A percentile compares a stretch with the other conserved stretches of the same genome.
phyloP scores from a whole-genome alignment of 2,888 invertebrate species.

The Eupithecia tripunctaria region DNA sequence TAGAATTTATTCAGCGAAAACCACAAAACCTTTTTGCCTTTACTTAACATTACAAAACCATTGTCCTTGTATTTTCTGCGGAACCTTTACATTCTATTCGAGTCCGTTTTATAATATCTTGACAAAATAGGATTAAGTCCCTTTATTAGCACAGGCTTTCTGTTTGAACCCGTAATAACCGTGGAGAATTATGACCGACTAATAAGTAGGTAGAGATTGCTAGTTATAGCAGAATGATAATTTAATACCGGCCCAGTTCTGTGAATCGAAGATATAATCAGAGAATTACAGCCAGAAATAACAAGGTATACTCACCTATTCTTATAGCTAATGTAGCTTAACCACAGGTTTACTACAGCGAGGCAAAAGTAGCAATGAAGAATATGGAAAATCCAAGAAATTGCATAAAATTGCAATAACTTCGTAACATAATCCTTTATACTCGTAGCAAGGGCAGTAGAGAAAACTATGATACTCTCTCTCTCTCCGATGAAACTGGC shows the following conservation, averaged over 20 bases:
- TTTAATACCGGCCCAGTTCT: constrained; percentile 13
- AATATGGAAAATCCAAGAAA: not conserved
- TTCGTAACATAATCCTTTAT: not conserved
- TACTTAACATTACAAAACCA: constrained; percentile 35
- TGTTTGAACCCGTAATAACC: constrained; percentile 42
- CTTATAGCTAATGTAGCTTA: not conserved
- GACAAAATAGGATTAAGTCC: constrained; percentile 48
- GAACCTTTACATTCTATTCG: constrained; percentile 45
- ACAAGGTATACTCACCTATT: not conserved
- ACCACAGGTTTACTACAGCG: not conserved
- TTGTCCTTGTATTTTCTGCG: constrained; percentile 40
- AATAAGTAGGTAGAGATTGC: constrained; percentile 38
- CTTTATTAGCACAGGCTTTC: constrained; percentile 48
- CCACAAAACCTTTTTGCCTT: constrained; percentile 19
- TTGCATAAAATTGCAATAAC: not conserved
- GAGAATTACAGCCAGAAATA: not conserved
- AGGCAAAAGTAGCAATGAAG: not conserved
- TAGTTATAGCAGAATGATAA: constrained; percentile 15
- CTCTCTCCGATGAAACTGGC: too few species aligned
- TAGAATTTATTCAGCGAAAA: constrained; percentile 24
- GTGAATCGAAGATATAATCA: constrained; percentile 5
- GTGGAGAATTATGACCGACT: constrained; percentile 39
- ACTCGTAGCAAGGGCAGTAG: too few species aligned
- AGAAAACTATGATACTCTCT: too few species aligned
- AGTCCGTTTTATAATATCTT: constrained; percentile 49